Base-by-base conservation (phyloP, 2,888 invertebrate genomes). In the Cataglyphis rosenhaueri region DNA sequence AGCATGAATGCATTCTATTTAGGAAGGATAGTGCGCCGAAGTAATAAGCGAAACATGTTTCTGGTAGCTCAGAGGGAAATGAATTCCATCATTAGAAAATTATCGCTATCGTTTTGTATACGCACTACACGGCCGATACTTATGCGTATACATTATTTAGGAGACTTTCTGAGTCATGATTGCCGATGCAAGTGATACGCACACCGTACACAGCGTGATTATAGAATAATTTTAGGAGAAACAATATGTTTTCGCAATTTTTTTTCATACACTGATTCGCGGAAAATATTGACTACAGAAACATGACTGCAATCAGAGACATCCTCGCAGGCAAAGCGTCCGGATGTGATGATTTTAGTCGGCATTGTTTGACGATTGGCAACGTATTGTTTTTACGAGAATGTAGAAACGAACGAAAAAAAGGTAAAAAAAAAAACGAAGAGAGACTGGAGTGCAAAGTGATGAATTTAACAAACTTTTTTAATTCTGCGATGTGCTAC, bases 251-350 rank as follows among this genome's bases (percentile, higher is more conserved):
- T n/a, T n/a, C 21, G 15, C 57, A 57, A 57, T 35, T 65, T 65
- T 35, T 35, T 75, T 48, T 52, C 35, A 21, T 18, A 65, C 8
- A 1, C 1, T n/a, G 10, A 32, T 21, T 32, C 25, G n/a, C 25
- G n/a, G 32, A 68, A 66, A 29, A 15, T 21, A 21, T 41, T 15
- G 3, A 38, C 55, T 73, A 78, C 79, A n/a, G 29, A 82, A 83
- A 52, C 32, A 32, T 38, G 81, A 82, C 81, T 81, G 81, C 75
- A 75, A 83, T 85, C 66, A 35, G 66, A 44, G 18, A 52, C n/a
- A 52, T 52, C n/a, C 2, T 52, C 68, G 83, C 65, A 73, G 52
- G 52, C 48, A 62, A 87, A 86, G 87, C 83, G 76, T 81, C 71
- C 59, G 52, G 15, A 57, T 35, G 38, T 52, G 73, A 48, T 38